Evolutionary conservation across 2,113 vertebrate species (phyloP).

Genomic region (Steatornis caripensis): DNA sequence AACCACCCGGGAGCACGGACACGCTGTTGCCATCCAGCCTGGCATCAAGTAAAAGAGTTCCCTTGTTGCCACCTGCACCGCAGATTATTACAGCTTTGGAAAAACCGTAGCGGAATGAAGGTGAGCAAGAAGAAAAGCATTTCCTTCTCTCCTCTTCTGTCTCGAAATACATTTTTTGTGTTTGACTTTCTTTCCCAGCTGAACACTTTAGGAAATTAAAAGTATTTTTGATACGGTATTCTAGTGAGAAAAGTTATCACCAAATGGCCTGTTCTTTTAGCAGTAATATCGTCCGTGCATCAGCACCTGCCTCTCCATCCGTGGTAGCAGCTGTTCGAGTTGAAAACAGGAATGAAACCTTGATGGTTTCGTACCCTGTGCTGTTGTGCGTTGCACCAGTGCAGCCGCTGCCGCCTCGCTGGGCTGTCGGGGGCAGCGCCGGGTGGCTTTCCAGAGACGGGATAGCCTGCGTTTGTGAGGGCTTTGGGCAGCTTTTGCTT

Average conservation of each 20-base stretch:
- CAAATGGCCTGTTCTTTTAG: slow-evolving; percentile 37
- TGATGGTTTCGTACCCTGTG: slow-evolving; percentile 11
- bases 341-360: slow-evolving; percentile 26
- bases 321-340: slow-evolving; percentile 63
- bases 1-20: rapidly evolving
- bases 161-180: not conserved
- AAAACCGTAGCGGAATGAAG: not conserved
- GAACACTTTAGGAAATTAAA: slow-evolving; percentile 63
- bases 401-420: not conserved
- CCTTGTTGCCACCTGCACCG: not conserved
- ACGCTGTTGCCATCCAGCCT: not conserved
- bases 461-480: too few species aligned
- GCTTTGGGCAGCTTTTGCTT: not conserved
- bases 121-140: not conserved
- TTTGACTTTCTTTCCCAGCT: slow-evolving; percentile 62
- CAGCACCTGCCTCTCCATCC: slow-evolving; percentile 57
- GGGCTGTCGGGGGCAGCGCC: not conserved
- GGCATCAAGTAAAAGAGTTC: not conserved
- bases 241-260: slow-evolving; percentile 37
- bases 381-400: not conserved
- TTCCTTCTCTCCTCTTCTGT: not conserved
- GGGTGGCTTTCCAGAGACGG: rapidly evolving
- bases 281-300: slow-evolving; percentile 3
- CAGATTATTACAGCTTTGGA: not conserved
- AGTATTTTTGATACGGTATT: slow-evolving; percentile 31